Evolutionary conservation across 2,888 invertebrate species (phyloP).

Genomic region (Hypselothyrea guttata): DNA sequence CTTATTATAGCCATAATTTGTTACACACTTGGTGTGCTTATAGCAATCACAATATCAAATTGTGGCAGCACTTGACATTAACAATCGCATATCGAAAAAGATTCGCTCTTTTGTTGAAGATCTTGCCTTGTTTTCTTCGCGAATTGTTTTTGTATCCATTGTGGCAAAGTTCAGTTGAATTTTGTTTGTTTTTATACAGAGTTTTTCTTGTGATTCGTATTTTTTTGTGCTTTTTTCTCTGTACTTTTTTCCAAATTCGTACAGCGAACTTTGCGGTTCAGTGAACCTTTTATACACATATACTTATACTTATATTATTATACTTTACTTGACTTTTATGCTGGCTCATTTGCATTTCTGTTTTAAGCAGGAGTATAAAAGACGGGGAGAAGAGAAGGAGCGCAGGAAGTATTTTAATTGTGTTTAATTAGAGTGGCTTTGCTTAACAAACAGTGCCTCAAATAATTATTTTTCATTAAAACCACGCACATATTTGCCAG

Average conservation of each 20-base stretch:
- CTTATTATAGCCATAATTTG: slow-evolving; percentile 13
- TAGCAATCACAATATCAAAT: too few relatives aligned
- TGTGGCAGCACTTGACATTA: slow-evolving; percentile 21
- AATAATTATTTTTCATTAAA: slow-evolving; percentile 72
- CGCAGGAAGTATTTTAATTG: slow-evolving; percentile 62
- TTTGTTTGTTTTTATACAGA: slow-evolving; percentile 12
- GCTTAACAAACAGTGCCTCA: slow-evolving; percentile 38
- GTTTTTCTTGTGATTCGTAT: slow-evolving; percentile 19
- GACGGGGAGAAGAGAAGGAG: slow-evolving; percentile 7
- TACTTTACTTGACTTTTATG: slow-evolving; percentile 42
- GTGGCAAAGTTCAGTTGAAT: slow-evolving; percentile 56
- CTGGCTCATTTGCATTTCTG: slow-evolving; percentile 66
- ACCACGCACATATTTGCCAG: slow-evolving; percentile 52
- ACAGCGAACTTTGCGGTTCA: slow-evolving; percentile 53
- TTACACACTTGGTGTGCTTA: background rate
- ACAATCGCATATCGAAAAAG: background rate
- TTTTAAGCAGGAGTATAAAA: slow-evolving; percentile 15
- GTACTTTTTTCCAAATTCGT: slow-evolving; percentile 41
- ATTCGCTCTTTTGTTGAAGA: slow-evolving; percentile 26
- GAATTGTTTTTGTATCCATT: slow-evolving; percentile 22
- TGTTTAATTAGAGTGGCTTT: slow-evolving; percentile 68
- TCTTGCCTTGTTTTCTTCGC: slow-evolving; percentile 14
- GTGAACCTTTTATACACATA: slow-evolving; percentile 43
- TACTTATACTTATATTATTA: slow-evolving; percentile 22
- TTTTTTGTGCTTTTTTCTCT: slow-evolving; percentile 21